Evolutionary conservation across 35 echinoderm and acorn worm genomes (phyloP).

Genomic region (Eucidaris tribuloides): DNA sequence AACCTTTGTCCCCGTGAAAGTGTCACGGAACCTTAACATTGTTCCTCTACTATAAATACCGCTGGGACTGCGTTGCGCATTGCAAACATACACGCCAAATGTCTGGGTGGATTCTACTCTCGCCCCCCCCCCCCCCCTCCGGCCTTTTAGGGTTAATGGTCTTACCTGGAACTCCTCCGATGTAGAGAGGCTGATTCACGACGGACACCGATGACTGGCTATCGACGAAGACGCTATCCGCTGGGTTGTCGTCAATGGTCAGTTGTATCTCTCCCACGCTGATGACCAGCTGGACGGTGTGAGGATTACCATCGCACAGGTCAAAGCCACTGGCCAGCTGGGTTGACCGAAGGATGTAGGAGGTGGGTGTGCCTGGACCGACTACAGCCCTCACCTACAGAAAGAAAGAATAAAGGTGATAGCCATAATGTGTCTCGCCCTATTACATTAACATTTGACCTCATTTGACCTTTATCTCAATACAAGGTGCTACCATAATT

Average conservation of each 20-base stretch:
- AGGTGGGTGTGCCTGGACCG: conserved; percentile 24
- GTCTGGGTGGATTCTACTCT: too few relatives aligned
- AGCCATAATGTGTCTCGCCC: too few relatives aligned
- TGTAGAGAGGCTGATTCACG: conserved; percentile 39
- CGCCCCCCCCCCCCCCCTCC: too few relatives aligned
- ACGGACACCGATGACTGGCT: not conserved
- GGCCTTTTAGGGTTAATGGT: too few relatives aligned
- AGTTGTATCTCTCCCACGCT: conserved; percentile 20
- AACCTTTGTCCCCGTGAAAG: too few relatives aligned
- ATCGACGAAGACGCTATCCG: conserved; percentile 14
- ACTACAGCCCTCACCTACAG: conserved; percentile 66
- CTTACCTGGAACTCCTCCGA: conserved; percentile 84
- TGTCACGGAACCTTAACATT: too few relatives aligned
- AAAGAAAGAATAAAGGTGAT: too few relatives aligned
- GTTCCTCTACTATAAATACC: too few relatives aligned
- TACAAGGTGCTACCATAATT: not conserved
- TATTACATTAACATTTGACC: too few relatives aligned
- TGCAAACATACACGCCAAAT: too few relatives aligned
- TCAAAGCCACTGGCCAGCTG: conserved; percentile 43
- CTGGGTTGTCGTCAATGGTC: conserved; percentile 49
- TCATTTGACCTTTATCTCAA: too few relatives aligned
- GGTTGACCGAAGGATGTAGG: conserved; percentile 71
- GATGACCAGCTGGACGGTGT: conserved; percentile 34
- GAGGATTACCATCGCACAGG: conserved; percentile 69
- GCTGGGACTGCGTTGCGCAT: too few relatives aligned